Percentiles rank a stretch among this genome's conserved stretches.
Evolutionary conservation across 2,113 vertebrate species (phyloP).

Genomic region (Istiophorus platypterus): DNA sequence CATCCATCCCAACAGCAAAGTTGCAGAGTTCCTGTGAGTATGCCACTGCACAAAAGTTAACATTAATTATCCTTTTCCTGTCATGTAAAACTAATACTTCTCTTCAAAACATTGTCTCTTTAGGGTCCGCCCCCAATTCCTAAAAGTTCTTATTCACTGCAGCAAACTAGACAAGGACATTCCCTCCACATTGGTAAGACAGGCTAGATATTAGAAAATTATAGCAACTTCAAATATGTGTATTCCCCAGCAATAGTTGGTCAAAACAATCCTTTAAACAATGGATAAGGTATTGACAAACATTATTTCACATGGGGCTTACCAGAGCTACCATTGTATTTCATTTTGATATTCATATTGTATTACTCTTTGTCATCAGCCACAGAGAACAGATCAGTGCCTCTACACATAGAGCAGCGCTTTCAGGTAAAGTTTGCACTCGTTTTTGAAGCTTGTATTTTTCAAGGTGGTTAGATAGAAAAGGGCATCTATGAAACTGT

Average conservation of each 20-base stretch:
- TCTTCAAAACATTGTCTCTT: not conserved
- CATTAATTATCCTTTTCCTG: not conserved
- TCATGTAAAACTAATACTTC: constrained; percentile 2
- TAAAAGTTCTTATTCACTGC: not conserved
- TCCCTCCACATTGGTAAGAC: constrained; percentile 41
- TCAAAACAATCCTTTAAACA: not conserved
- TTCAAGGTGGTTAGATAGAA: not conserved
- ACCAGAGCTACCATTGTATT: not conserved
- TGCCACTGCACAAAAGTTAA: not conserved
- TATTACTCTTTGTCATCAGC: constrained; percentile 28
- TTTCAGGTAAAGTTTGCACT: constrained; percentile 57
- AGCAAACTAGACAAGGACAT: not conserved
- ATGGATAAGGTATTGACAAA: not conserved
- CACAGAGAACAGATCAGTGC: constrained; percentile 2
- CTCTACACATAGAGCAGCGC: constrained; percentile 21
- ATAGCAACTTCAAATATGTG: not conserved
- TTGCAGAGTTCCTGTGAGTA: constrained; percentile 56
- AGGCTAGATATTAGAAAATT: not conserved
- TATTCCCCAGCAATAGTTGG: not conserved
- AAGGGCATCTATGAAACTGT: not conserved
- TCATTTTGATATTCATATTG: not conserved
- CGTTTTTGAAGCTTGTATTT: not conserved
- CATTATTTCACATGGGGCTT: not conserved
- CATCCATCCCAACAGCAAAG: constrained; percentile 20
- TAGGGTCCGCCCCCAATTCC: not conserved